Evolutionary conservation across 2,797 vertebrate genomes (phyloP).

Genomic region (Emydoidea blandingii): DNA sequence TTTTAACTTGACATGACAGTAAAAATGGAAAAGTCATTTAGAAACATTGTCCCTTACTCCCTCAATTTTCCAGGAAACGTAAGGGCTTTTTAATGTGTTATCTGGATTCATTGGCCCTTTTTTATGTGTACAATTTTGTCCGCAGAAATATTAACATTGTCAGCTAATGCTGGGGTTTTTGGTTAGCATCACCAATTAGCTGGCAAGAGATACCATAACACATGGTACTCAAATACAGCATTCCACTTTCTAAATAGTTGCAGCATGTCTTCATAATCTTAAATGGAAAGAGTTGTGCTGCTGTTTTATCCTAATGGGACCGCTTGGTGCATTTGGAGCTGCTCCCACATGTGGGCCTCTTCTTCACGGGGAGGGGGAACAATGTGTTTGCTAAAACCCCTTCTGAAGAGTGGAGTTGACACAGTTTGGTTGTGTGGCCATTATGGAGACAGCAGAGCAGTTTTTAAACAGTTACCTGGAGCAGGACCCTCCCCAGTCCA

Average conservation of each 20-base stretch:
- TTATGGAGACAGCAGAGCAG: neutral
- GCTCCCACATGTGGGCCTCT: neutral
- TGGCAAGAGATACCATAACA: conserved; percentile 4
- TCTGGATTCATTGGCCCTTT: neutral
- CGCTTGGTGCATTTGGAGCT: neutral
- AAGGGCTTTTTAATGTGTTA: neutral
- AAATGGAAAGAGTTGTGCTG: neutral
- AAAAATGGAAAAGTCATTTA: neutral
- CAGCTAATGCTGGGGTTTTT: neutral
- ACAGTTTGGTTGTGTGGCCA: neutral
- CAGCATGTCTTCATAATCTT: conserved; percentile 31
- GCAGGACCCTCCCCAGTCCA: neutral
- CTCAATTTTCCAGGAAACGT: neutral
- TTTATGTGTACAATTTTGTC: conserved; percentile 3
- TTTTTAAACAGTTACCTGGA: neutral
- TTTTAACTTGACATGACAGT: neutral
- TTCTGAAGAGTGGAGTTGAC: neutral
- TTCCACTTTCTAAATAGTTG: neutral
- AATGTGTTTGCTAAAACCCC: neutral
- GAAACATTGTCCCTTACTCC: neutral
- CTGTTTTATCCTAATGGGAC: neutral
- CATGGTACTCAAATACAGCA: neutral
- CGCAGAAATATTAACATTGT: neutral
- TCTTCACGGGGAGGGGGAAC: neutral
- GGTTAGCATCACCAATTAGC: neutral